Percentiles rank a stretch among this genome's conserved stretches.
phyloP scores from a whole-genome alignment of 2,113 vertebrate genomes.

The Pampusana beccarii region DNA sequence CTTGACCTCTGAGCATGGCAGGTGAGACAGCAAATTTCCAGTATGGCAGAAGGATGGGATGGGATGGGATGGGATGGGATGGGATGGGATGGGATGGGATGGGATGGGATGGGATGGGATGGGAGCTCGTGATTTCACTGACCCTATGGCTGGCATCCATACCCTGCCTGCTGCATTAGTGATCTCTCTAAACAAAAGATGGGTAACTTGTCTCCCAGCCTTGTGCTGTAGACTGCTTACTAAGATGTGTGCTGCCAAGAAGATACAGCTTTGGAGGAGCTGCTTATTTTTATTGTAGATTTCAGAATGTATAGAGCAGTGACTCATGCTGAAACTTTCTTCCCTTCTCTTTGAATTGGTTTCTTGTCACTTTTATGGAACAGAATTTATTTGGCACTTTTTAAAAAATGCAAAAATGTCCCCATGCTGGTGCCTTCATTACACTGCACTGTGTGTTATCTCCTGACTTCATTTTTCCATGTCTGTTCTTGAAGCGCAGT shows the following conservation, averaged over 20 bases:
- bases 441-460: background rate
- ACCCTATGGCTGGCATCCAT: background rate
- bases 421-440: slow-evolving; percentile 20
- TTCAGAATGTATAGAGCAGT: background rate
- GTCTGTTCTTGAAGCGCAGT: background rate
- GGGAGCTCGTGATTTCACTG: background rate
- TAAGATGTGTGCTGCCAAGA: background rate
- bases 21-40: background rate
- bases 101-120: background rate
- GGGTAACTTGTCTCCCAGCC: background rate
- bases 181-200: background rate
- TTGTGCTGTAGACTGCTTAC: background rate
- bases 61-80: background rate
- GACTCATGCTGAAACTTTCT: slow-evolving; percentile 19
- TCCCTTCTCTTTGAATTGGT: slow-evolving; percentile 35
- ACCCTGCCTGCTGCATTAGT: background rate
- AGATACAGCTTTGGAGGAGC: background rate
- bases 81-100: background rate
- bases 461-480: background rate
- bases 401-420: slow-evolving; percentile 9
- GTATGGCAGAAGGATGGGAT: background rate
- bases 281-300: background rate
- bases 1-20: background rate
- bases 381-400: slow-evolving; percentile 56
- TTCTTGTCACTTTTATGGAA: slow-evolving; percentile 68